These are phyloP conservation scores for Iphiclides podalirius DNA, from an alignment of 2,888 invertebrate genomes.

Conservation along the genomic window DNA sequence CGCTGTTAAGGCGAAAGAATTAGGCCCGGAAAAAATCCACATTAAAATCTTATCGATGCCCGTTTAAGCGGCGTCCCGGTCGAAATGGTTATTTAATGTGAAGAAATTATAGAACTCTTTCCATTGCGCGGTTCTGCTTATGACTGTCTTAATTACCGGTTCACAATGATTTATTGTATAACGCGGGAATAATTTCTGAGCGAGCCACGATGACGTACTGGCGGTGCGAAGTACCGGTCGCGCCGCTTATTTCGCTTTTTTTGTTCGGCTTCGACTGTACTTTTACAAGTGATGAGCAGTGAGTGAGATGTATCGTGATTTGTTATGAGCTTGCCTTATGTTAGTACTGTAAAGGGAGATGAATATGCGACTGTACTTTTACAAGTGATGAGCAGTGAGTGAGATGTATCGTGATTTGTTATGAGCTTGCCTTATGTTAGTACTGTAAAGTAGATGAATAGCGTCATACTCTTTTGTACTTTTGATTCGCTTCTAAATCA, in stretches of 20 bases:
- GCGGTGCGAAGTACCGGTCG: slow-evolving; percentile 52
- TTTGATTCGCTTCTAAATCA: no score
- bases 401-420: slow-evolving; percentile 1
- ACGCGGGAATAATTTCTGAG: slow-evolving; percentile 73
- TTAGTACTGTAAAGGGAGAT: background rate
- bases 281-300: background rate
- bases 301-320: background rate
- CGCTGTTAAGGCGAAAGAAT: slow-evolving; percentile 28
- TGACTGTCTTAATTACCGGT: slow-evolving; percentile 78
- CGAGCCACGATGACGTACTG: slow-evolving; percentile 28
- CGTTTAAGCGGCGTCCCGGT: slow-evolving; percentile 54
- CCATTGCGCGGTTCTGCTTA: slow-evolving; percentile 69
- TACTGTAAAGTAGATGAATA: no score
- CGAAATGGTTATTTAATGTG: slow-evolving; percentile 76
- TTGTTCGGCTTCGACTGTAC: background rate
- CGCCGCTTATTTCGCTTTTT: slow-evolving; percentile 42
- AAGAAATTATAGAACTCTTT: slow-evolving; percentile 72
- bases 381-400: background rate
- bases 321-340: background rate
- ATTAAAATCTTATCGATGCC: slow-evolving; percentile 53
- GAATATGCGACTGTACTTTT: background rate
- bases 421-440: background rate
- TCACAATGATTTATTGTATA: slow-evolving; percentile 79
- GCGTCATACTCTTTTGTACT: no score
- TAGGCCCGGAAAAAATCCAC: slow-evolving; percentile 40